These are phyloP conservation scores for Trachythela sp. DNA, from an alignment of 64 coral and sea anemone species.

Conservation along the genomic window DNA sequence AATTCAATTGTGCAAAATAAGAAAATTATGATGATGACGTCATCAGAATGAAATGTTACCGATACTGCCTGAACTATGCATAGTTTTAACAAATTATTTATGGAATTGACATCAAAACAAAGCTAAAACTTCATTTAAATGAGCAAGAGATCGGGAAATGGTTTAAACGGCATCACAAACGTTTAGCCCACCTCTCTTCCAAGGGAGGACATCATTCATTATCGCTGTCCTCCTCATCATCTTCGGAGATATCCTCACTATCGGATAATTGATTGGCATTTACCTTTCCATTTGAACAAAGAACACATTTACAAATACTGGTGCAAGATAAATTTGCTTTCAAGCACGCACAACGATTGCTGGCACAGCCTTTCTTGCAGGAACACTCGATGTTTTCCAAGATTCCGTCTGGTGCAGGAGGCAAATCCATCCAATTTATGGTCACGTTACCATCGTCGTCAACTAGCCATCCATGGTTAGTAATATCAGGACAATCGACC, in stretches of 20 bases:
- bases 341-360: background rate
- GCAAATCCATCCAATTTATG: too few species aligned
- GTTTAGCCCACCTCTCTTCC: background rate
- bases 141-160: too few species aligned
- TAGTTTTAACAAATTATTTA: background rate
- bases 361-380: too few species aligned
- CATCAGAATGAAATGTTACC: background rate
- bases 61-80: background rate
- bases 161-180: background rate
- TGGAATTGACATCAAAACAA: background rate
- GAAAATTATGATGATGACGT: background rate
- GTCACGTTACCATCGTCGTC: background rate
- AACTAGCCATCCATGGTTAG: constrained; percentile 8
- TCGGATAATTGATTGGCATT: background rate
- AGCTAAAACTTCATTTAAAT: too few species aligned
- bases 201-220: background rate
- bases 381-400: background rate
- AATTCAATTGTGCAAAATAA: background rate
- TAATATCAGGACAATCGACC: background rate
- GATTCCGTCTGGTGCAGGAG: background rate
- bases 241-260: background rate
- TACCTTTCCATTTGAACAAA: background rate
- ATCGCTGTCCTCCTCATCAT: background rate
- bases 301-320: background rate
- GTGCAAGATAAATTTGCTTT: background rate